phyloP scores from a whole-genome alignment of 2,113 vertebrate genomes.

The Toxotes jaculatrix region DNA sequence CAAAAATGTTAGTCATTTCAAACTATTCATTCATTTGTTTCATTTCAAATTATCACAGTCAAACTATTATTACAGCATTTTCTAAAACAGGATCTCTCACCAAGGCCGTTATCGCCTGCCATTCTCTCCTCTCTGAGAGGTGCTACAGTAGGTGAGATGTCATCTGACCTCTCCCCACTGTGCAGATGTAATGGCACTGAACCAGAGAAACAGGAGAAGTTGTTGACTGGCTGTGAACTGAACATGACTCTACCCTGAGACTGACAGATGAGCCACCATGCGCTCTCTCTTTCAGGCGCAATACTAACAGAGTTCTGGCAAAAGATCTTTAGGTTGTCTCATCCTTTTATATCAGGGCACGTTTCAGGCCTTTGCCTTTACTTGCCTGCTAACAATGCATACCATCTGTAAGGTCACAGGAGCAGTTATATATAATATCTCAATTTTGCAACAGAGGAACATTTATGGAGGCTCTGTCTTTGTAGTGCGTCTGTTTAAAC shows the following conservation, averaged over 20 bases:
- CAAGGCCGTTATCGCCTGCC: conserved; percentile 47
- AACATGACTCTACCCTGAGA: conserved; percentile 67
- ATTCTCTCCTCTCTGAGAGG: conserved; percentile 40
- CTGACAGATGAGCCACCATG: conserved; percentile 61
- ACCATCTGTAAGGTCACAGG: conserved; percentile 24
- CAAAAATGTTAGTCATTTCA: neutral
- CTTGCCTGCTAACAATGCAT: conserved; percentile 27
- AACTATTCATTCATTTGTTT: too few relatives aligned
- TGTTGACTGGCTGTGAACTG: conserved; percentile 64
- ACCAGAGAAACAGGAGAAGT: conserved; percentile 65
- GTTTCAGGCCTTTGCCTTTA: conserved; percentile 46
- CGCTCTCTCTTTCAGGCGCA: conserved; percentile 47
- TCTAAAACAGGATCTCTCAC: conserved; percentile 17
- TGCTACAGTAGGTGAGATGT: conserved; percentile 62
- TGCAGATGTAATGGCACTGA: conserved; percentile 62
- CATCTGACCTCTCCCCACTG: conserved; percentile 65
- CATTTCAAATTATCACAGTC: neutral
- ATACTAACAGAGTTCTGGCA: conserved; percentile 39
- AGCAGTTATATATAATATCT: conserved; percentile 3
- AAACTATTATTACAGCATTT: conserved; percentile 9
- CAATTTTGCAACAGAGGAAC: neutral
- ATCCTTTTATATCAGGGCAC: conserved; percentile 56
- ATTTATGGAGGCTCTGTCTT: conserved; percentile 24
- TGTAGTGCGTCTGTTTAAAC: conserved; percentile 6
- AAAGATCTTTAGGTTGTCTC: conserved; percentile 51